These are phyloP conservation scores for Euplagia quadripunctaria DNA, from an alignment of 2,888 invertebrate genomes.

Conservation along the genomic window DNA sequence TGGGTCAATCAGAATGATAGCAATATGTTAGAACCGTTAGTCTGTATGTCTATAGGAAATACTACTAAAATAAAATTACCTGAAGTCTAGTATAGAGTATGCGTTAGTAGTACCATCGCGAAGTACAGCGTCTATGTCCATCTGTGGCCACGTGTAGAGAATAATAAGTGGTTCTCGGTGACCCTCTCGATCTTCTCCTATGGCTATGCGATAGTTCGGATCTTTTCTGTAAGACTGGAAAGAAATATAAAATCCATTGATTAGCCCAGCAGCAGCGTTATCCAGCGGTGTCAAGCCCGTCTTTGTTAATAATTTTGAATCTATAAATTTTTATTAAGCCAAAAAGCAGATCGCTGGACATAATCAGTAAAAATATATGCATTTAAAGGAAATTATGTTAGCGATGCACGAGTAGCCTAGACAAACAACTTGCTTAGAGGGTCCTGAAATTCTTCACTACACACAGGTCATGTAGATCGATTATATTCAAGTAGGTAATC, in stretches of 20 bases:
- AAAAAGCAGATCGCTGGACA: no score
- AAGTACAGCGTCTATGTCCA: constrained; percentile 92
- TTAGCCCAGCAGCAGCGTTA: not conserved
- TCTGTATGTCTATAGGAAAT: not conserved
- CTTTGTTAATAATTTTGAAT: no score
- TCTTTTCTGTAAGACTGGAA: constrained; percentile 76
- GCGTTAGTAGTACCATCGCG: constrained; percentile 91
- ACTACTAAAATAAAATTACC: constrained; percentile 75
- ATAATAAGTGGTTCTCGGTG: constrained; percentile 91
- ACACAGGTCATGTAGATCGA: no score
- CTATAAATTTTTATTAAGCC: no score
- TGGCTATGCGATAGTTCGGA: constrained; percentile 90
- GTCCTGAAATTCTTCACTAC: no score
- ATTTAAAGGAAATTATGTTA: no score
- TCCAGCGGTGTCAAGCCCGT: no score
- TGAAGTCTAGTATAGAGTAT: constrained; percentile 92
- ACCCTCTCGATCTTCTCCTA: constrained; percentile 90
- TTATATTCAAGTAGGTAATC: no score
- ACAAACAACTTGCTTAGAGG: no score
- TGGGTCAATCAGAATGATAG: not conserved
- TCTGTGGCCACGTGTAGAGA: constrained; percentile 94
- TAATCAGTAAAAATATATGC: no score
- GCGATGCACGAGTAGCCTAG: no score
- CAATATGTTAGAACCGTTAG: no score
- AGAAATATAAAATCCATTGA: not conserved